A percentile compares a stretch with the other conserved stretches of the same genome.
These are phyloP conservation scores for Hydra vulgaris DNA, from an alignment of 30 jellyfish, hydroid and myxozoan species.

Conservation along the genomic window DNA sequence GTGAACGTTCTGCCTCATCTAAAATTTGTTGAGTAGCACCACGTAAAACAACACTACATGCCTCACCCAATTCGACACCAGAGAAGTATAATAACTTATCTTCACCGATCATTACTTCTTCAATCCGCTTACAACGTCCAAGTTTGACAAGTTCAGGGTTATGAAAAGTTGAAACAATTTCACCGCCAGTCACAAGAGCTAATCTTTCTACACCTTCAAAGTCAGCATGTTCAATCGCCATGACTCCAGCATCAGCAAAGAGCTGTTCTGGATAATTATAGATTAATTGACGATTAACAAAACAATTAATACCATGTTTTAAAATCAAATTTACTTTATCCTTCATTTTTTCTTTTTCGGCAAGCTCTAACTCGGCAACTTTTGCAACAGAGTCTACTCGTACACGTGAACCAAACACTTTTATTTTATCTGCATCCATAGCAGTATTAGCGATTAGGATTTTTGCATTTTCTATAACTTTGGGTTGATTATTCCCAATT, in stretches of 20 bases:
- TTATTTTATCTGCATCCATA: slow-evolving; percentile 94
- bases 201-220: slow-evolving; percentile 95
- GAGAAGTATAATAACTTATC: slow-evolving; percentile 87
- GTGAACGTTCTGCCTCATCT: slow-evolving; percentile 97
- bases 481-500: slow-evolving; percentile 89
- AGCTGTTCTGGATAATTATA: slow-evolving; percentile 95
- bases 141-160: slow-evolving; percentile 82
- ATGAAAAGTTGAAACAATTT: slow-evolving; percentile 94
- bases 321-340: slow-evolving; percentile 84
- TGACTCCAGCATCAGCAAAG: slow-evolving; percentile 92
- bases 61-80: slow-evolving; percentile 96
- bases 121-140: slow-evolving; percentile 81
- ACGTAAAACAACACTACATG: slow-evolving; percentile 91
- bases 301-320: slow-evolving; percentile 75
- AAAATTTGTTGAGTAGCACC: slow-evolving; percentile 91
- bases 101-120: slow-evolving; percentile 95
- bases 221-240: slow-evolving; percentile 99
- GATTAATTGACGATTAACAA: slow-evolving; percentile 82
- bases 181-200: slow-evolving; percentile 98
- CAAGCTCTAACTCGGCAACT: slow-evolving; percentile 89
- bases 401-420: slow-evolving; percentile 90
- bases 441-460: slow-evolving; percentile 87
- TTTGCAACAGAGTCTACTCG: slow-evolving; percentile 92
- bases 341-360: slow-evolving; percentile 96
- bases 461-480: slow-evolving; percentile 85